phyloP scores from a whole-genome alignment of 2,113 vertebrate species.

The Scartelaos histophorus region DNA sequence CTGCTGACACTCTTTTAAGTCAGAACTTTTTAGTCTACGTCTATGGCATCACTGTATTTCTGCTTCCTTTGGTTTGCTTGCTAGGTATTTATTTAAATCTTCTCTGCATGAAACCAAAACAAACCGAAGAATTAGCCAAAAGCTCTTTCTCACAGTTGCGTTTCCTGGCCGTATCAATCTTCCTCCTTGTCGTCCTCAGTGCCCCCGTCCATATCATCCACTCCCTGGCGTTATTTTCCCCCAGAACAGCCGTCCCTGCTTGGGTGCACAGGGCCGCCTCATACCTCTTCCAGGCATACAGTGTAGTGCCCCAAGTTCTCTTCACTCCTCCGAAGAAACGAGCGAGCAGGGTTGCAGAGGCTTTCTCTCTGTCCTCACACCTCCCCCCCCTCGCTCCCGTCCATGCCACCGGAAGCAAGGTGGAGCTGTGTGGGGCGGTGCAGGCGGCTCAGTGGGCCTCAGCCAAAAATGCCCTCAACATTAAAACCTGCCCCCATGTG shows the following conservation, averaged over 20 bases:
- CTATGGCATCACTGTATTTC: constrained; percentile 65
- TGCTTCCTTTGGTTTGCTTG: constrained; percentile 72
- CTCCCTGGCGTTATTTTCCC: constrained; percentile 63
- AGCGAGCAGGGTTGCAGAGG: constrained; percentile 10
- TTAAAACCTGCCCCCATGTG: constrained; percentile 60
- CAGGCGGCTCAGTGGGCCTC: constrained; percentile 52
- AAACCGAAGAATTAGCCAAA: constrained; percentile 37
- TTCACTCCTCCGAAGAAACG: constrained; percentile 65
- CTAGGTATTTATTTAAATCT: constrained; percentile 71
- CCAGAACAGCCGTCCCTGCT: constrained; percentile 44
- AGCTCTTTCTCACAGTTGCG: constrained; percentile 37
- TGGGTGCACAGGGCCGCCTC: constrained; percentile 50
- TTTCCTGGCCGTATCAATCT: constrained; percentile 72
- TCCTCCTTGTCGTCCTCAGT: constrained; percentile 76
- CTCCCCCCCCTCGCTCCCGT: constrained; percentile 26
- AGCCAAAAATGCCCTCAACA: constrained; percentile 59
- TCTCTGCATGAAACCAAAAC: constrained; percentile 53
- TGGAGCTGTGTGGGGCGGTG: constrained; percentile 50
- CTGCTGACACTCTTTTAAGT: constrained; percentile 67
- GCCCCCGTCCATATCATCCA: constrained; percentile 75
- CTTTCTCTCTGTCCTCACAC: constrained; percentile 39
- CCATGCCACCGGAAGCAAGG: constrained; percentile 45
- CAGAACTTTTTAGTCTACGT: constrained; percentile 74
- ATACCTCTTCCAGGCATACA: constrained; percentile 76
- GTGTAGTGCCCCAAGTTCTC: constrained; percentile 75